These are phyloP conservation scores for Triops cancriformis DNA, from an alignment of 1,140 invertebrate genomes.

Conservation along the genomic window DNA sequence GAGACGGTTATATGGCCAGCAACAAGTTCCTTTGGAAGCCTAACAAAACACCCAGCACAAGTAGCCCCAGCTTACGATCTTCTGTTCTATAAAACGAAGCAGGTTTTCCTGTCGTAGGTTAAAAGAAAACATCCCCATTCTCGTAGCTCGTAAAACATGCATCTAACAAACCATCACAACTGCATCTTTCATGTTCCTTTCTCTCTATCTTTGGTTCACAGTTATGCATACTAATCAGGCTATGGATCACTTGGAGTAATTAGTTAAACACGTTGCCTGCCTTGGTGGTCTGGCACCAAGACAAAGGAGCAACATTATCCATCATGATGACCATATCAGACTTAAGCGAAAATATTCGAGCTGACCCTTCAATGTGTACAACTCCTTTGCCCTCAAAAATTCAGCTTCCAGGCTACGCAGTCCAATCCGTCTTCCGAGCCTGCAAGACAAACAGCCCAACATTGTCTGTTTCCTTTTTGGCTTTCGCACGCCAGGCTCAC, in stretches of 20 bases:
- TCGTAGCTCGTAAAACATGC: background rate
- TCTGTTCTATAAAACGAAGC: background rate
- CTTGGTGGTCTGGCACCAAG: conserved; percentile 8
- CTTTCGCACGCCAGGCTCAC: background rate
- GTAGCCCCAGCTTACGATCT: background rate
- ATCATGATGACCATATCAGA: conserved; percentile 10
- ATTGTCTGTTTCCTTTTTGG: too few species aligned
- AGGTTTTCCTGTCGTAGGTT: background rate
- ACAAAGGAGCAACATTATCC: conserved; percentile 8
- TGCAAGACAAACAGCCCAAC: background rate
- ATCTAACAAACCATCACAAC: conserved; percentile 10
- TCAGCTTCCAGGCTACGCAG: background rate
- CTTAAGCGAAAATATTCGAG: background rate
- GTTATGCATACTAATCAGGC: conserved; percentile 4
- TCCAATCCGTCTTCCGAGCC: background rate
- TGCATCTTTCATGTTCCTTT: conserved; percentile 6
- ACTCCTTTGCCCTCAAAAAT: background rate
- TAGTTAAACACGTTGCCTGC: conserved; percentile 13
- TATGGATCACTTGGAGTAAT: conserved; percentile 6
- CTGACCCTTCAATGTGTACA: background rate
- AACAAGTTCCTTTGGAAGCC: background rate
- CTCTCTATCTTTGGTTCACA: conserved; percentile 2
- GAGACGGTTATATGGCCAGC: conserved; percentile 3
- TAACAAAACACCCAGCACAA: background rate
- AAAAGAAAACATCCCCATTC: conserved; percentile 1